Evolutionary conservation across 2,888 invertebrate genomes (phyloP).

Genomic region (Dicyrtomina minuta): DNA sequence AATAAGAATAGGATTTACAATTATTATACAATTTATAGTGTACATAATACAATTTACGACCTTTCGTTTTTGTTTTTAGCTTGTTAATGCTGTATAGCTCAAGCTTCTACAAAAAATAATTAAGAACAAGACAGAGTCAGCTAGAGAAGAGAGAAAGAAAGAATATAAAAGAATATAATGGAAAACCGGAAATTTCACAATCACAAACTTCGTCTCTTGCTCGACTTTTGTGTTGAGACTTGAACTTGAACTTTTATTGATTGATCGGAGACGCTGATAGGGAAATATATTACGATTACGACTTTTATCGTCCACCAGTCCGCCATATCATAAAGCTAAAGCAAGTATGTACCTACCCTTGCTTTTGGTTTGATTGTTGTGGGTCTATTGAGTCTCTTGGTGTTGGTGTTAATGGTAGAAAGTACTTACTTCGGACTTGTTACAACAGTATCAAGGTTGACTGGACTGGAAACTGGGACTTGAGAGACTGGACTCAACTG

Average conservation of each 20-base stretch:
- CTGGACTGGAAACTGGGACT: background rate
- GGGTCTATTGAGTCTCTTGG: background rate
- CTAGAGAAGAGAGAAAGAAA: background rate
- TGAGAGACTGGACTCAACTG: background rate
- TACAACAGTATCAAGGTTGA: too few relatives aligned
- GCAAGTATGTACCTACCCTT: background rate
- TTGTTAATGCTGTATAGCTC: too few relatives aligned
- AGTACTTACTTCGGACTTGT: background rate
- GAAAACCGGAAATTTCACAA: slow-evolving; percentile 28
- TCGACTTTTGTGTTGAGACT: slow-evolving; percentile 8
- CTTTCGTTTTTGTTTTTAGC: too few relatives aligned
- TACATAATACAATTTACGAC: too few relatives aligned
- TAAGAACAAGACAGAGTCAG: background rate
- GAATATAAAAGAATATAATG: slow-evolving; percentile 5
- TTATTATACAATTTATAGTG: too few relatives aligned
- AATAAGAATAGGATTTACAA: too few relatives aligned
- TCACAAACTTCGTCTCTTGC: background rate
- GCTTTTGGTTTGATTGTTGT: background rate
- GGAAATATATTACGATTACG: slow-evolving; percentile 31
- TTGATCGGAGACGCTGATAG: slow-evolving; percentile 37
- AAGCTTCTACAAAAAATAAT: too few relatives aligned
- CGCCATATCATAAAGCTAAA: background rate
- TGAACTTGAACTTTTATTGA: slow-evolving; percentile 52
- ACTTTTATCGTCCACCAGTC: slow-evolving; percentile 16
- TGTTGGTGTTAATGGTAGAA: too few relatives aligned